Percentiles rank a stretch among this genome's conserved stretches.
phyloP scores from a whole-genome alignment of 2,113 vertebrate species.

The Osmerus mordax region DNA sequence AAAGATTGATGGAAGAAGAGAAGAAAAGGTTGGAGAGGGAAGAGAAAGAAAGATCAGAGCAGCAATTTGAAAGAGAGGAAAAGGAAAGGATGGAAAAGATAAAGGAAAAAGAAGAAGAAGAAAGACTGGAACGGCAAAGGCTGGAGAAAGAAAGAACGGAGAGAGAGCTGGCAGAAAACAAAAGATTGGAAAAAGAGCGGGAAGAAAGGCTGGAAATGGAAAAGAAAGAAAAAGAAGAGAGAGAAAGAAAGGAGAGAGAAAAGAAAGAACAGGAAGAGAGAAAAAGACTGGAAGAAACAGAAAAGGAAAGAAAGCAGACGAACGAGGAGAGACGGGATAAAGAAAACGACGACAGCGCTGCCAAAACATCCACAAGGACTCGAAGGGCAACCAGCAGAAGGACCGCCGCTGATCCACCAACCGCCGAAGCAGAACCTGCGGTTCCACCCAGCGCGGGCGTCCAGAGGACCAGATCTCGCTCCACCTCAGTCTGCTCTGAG shows the following conservation, averaged over 20 bases:
- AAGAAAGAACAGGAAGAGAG: background rate
- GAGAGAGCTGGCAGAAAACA: conserved; percentile 1
- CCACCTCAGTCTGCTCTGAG: conserved; percentile 65
- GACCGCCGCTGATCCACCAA: background rate
- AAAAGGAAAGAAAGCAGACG: background rate
- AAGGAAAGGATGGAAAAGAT: conserved; percentile 2
- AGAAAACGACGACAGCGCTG: background rate
- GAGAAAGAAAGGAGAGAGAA: conserved; percentile 1
- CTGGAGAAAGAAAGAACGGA: conserved; percentile 14
- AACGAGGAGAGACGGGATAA: background rate
- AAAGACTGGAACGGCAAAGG: background rate
- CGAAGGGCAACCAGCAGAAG: conserved; percentile 38
- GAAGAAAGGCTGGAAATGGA: conserved; percentile 17
- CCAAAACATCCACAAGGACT: conserved; percentile 24
- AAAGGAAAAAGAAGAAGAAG: conserved; percentile 5
- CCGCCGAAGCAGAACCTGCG: background rate
- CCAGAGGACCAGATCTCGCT: conserved; percentile 56
- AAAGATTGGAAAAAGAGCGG: conserved; percentile 15
- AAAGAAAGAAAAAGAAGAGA: background rate
- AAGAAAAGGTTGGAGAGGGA: conserved; percentile 1
- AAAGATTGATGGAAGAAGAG: no score
- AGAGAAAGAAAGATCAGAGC: background rate
- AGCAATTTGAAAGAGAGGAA: conserved; percentile 9
- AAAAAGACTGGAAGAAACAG: background rate
- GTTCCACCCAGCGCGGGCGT: background rate